These are phyloP conservation scores for Sphinx pinastri DNA, from an alignment of 2,888 invertebrate genomes.

Conservation along the genomic window DNA sequence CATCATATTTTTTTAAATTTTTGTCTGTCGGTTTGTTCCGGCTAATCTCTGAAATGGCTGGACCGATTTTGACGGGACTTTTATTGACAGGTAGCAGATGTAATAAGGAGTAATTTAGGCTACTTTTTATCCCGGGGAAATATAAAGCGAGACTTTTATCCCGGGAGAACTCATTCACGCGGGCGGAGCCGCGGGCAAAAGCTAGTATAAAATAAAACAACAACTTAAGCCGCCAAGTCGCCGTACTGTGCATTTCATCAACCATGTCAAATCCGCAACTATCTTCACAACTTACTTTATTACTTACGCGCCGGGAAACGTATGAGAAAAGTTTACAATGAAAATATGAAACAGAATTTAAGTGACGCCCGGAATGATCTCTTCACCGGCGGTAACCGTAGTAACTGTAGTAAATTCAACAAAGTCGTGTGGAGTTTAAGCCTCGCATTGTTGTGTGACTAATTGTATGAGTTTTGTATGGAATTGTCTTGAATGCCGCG, in stretches of 20 bases:
- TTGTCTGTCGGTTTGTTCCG: no score
- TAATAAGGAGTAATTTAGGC: no score
- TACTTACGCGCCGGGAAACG: conserved; percentile 28
- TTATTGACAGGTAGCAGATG: no score
- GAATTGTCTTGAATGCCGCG: not conserved
- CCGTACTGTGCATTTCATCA: conserved; percentile 12
- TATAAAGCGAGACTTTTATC: no score
- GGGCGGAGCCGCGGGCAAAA: no score
- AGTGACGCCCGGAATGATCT: conserved; percentile 14
- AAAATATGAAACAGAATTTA: conserved; percentile 32
- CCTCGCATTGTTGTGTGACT: not conserved
- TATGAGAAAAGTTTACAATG: conserved; percentile 37
- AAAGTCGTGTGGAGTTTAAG: not conserved
- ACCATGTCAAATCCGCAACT: conserved; percentile 4
- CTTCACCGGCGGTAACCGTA: not conserved
- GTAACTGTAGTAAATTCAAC: conserved; percentile 6
- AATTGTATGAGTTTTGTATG: conserved; percentile 3
- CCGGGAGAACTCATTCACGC: no score
- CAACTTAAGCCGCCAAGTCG: not conserved
- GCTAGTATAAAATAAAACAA: no score
- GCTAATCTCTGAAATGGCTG: no score
- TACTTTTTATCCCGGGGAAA: no score
- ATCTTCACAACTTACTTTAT: conserved; percentile 27
- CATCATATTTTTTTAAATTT: no score
- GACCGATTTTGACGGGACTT: no score